Conservation (phyloP, 1,140 invertebrate genomes). For the Coenobita brevimanus region DNA sequence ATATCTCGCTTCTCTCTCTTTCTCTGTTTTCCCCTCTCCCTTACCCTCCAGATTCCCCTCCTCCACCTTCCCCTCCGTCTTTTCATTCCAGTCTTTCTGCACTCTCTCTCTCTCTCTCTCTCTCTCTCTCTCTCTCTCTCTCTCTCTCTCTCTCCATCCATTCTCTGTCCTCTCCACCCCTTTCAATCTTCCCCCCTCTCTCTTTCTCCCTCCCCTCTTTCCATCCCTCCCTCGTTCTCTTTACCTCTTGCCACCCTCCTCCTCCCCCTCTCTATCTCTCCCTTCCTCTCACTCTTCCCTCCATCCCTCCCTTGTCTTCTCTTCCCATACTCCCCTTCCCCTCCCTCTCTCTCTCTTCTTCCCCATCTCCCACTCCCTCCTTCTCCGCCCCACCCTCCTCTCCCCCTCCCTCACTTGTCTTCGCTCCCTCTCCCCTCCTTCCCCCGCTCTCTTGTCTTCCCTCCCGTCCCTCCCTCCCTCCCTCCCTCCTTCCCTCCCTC, state of each 20-base stretch:
- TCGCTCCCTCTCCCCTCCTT: not conserved
- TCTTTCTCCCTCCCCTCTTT: no score
- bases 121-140: constrained; percentile 21
- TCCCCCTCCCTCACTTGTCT: not conserved
- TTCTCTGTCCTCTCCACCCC: not conserved
- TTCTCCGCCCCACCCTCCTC: constrained; percentile 2
- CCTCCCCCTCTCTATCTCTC: not conserved
- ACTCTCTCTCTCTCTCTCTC: constrained; percentile 27
- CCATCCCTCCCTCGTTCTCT: no score
- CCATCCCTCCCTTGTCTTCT: not conserved
- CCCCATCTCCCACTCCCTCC: not conserved
- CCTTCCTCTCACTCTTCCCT: not conserved
- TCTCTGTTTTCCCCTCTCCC: not conserved
- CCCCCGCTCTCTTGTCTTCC: not conserved
- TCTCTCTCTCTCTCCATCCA: not conserved
- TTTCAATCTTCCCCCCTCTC: not conserved
- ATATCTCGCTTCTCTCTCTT: not conserved
- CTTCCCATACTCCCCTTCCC: no score
- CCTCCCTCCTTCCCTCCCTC: no score
- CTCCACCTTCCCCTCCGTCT: not conserved
- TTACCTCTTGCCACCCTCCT: not conserved
- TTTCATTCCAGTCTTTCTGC: not conserved
- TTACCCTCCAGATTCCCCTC: not conserved
- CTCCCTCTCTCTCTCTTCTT: not conserved
- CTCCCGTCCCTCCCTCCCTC: no score